A percentile compares a stretch with the other conserved stretches of the same genome.
Conservation (phyloP, 37 sponge, comb jelly and placozoan genomes). For the Chondrilla cf. caribensis region DNA sequence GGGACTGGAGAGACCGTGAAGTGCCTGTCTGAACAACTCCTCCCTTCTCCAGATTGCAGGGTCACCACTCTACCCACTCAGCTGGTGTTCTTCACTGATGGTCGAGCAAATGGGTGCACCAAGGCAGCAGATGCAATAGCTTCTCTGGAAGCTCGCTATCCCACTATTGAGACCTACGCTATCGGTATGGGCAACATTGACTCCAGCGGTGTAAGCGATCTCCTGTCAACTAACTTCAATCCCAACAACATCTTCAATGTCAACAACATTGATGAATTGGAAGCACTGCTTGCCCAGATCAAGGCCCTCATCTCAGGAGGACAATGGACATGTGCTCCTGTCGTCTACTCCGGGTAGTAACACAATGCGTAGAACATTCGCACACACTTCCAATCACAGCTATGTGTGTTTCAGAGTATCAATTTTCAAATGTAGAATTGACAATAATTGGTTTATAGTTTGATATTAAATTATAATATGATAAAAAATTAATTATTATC, state of each 20-base stretch:
- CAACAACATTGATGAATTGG: background rate
- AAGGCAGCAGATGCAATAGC: background rate
- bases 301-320: background rate
- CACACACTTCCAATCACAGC: too few species aligned
- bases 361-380: too few species aligned
- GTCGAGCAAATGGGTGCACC: background rate
- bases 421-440: too few species aligned
- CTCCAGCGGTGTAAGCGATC: background rate
- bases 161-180: conserved; percentile 15
- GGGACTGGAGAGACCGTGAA: conserved; percentile 8
- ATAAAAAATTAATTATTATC: too few species aligned
- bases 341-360: background rate
- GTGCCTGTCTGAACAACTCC: conserved; percentile 22
- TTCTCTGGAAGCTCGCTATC: background rate
- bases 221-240: background rate
- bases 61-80: background rate
- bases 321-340: background rate
- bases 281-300: background rate
- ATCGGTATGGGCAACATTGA: conserved; percentile 4
- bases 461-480: too few species aligned
- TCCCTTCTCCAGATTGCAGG: conserved; percentile 23
- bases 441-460: too few species aligned
- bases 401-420: too few species aligned
- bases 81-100: conserved; percentile 25
- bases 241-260: conserved; percentile 10